A percentile compares a stretch with the other conserved stretches of the same genome.
Evolutionary conservation across 2,113 vertebrate species (phyloP).

Genomic region (Myrmophylax atrothorax): DNA sequence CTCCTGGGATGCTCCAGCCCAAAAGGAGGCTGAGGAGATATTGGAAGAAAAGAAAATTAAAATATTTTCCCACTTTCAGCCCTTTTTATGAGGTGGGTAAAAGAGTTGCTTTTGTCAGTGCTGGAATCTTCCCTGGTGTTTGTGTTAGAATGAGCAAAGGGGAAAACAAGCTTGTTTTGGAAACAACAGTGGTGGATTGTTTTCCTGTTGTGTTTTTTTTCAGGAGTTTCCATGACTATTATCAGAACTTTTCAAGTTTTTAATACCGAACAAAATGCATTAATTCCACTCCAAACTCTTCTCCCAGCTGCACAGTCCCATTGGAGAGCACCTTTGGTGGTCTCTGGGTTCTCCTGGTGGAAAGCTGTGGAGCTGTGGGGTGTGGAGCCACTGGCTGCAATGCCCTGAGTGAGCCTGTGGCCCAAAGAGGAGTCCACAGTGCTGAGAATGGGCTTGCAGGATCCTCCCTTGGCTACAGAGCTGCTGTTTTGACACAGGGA

Average conservation of each 20-base stretch:
- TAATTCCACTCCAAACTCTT: neutral
- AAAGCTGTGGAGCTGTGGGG: accelerated
- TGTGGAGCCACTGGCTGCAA: accelerated
- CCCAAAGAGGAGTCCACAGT: neutral
- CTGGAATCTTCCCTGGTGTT: neutral
- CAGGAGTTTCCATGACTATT: neutral
- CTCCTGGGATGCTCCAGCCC: neutral
- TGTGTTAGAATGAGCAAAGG: neutral
- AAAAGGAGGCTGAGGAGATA: neutral
- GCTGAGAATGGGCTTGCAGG: neutral
- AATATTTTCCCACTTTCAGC: neutral
- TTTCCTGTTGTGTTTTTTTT: neutral
- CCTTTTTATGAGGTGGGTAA: neutral
- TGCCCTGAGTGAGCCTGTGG: neutral
- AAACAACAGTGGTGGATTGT: neutral
- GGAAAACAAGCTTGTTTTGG: neutral
- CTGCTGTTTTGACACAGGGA: neutral
- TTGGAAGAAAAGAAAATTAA: neutral
- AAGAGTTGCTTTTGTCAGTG: neutral
- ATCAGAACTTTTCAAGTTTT: neutral
- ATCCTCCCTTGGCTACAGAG: neutral
- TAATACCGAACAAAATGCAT: neutral
- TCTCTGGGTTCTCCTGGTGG: neutral
- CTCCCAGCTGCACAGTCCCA: neutral
- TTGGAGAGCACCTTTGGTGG: too few relatives aligned